phyloP scores from a whole-genome alignment of 1,140 invertebrate genomes.

The Macrostomum lignano region DNA sequence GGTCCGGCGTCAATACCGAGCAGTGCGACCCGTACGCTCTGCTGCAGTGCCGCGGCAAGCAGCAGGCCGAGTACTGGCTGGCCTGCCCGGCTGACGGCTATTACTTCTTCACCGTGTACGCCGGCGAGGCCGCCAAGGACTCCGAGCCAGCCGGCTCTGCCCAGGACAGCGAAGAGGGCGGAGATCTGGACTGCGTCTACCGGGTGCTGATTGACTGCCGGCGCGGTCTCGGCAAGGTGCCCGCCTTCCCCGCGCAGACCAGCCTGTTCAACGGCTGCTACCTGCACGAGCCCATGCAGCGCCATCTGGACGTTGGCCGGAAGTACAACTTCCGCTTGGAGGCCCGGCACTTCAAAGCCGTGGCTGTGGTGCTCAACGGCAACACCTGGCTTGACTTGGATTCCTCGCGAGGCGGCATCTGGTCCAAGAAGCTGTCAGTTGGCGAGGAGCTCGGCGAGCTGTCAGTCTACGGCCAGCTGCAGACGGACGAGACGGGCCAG shows the following conservation, averaged over 20 bases:
- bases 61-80: conserved; percentile 14
- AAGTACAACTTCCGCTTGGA: background rate
- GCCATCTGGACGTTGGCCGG: background rate
- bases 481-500: too few species aligned
- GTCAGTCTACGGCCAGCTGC: conserved; percentile 5
- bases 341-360: background rate
- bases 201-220: conserved; percentile 20
- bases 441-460: conserved; percentile 3
- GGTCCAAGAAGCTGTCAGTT: background rate
- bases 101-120: conserved; percentile 22
- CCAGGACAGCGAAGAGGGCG: too few species aligned
- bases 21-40: conserved; percentile 22
- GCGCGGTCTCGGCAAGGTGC: conserved; percentile 12
- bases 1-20: conserved; percentile 12
- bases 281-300: conserved; percentile 16
- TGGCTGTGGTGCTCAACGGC: conserved; percentile 3
- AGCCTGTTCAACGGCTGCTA: conserved; percentile 19
- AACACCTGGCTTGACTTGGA: background rate
- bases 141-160: conserved; percentile 10
- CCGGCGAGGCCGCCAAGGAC: conserved; percentile 10
- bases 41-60: conserved; percentile 11
- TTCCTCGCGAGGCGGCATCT: background rate
- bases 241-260: conserved; percentile 19
- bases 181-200: conserved; percentile 17
- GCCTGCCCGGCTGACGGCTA: conserved; percentile 19